These are phyloP conservation scores for Premnoplex brunnescens DNA, from an alignment of 2,797 vertebrate species.

Conservation along the genomic window DNA sequence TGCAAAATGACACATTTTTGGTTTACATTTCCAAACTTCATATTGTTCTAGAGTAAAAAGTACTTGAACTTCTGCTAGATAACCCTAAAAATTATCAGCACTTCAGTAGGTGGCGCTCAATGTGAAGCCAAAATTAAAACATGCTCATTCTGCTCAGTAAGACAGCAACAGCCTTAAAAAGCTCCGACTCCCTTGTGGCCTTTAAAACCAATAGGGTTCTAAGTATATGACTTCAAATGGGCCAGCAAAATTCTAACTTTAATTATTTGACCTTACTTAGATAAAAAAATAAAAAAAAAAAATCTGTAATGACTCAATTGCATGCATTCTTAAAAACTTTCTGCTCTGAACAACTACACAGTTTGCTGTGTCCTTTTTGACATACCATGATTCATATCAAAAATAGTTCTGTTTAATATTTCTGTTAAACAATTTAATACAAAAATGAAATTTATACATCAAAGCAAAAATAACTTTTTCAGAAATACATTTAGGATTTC, in stretches of 20 bases:
- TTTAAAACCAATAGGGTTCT: not conserved
- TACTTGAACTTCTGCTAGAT: not conserved
- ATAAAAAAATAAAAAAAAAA: not conserved
- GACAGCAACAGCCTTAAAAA: not conserved
- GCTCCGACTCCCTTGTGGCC: rapidly evolving
- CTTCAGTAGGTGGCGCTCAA: slow-evolving; percentile 27
- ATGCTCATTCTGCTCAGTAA: not conserved
- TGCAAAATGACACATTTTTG: not conserved
- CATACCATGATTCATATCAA: not conserved
- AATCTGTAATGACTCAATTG: not conserved
- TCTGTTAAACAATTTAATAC: not conserved
- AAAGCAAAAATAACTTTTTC: not conserved
- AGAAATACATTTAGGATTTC: not conserved
- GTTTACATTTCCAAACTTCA: not conserved
- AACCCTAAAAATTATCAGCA: not conserved
- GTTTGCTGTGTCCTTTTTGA: not conserved
- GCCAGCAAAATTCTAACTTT: not conserved
- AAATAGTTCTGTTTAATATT: not conserved
- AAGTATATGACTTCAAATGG: not conserved
- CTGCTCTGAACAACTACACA: not conserved
- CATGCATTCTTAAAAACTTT: not conserved
- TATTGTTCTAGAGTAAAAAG: not conserved
- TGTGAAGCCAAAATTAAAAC: not conserved
- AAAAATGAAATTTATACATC: not conserved
- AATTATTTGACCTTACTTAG: not conserved